Evolutionary conservation across 2,797 vertebrate species (phyloP).

Genomic region (Xyrichtys novacula): DNA sequence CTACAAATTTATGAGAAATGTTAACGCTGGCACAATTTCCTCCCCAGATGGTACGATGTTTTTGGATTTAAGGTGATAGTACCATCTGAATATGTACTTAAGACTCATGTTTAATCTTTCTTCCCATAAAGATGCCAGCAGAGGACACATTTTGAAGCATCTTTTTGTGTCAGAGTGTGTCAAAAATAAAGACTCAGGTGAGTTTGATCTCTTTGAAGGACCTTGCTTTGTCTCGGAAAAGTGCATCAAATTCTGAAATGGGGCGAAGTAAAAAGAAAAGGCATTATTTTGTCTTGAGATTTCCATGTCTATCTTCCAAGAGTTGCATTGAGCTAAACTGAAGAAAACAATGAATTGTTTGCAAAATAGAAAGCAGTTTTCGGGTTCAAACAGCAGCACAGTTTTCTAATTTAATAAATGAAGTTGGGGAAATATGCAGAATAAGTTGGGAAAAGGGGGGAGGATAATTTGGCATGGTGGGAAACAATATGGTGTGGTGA

Average conservation of each 20-base stretch:
- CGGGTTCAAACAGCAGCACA: constrained; percentile 61
- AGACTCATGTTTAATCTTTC: constrained; percentile 62
- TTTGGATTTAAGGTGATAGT: constrained; percentile 69
- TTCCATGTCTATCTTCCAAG: constrained; percentile 29
- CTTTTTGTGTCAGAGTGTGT: constrained; percentile 2
- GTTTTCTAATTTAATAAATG: constrained; percentile 77
- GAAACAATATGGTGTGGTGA: constrained; percentile 67
- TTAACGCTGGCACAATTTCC: constrained; percentile 81
- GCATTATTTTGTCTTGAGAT: constrained; percentile 32
- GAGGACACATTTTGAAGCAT: constrained; percentile 28
- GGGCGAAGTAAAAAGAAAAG: constrained; percentile 25
- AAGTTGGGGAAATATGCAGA: constrained; percentile 80
- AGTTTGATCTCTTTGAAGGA: constrained; percentile 8
- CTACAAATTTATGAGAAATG: constrained; percentile 84
- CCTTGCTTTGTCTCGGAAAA: not conserved
- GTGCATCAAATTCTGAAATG: not conserved
- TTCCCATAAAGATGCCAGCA: constrained; percentile 44
- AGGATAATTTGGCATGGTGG: constrained; percentile 72
- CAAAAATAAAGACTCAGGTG: constrained; percentile 16
- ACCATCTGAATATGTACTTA: constrained; percentile 68
- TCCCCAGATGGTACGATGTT: constrained; percentile 73
- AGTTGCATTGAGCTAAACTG: constrained; percentile 27
- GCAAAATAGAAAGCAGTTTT: constrained; percentile 60
- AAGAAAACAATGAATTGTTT: constrained; percentile 51
- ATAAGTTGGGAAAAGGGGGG: constrained; percentile 74